These are phyloP conservation scores for Pteronotus mesoamericanus DNA, from an alignment of 2,797 vertebrate species.

Conservation along the genomic window DNA sequence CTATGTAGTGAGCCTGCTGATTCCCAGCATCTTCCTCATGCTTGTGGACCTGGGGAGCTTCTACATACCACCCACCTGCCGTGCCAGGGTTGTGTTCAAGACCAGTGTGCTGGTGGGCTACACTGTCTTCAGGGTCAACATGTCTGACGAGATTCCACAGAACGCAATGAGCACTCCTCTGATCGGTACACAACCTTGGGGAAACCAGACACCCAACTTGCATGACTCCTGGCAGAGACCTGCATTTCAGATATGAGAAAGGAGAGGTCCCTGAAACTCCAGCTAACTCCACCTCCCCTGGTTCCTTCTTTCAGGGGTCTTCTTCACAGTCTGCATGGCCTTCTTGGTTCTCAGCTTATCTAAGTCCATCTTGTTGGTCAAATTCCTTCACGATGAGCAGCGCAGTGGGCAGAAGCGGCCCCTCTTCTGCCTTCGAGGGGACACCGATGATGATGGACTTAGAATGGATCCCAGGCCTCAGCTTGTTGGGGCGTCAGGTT, in stretches of 20 bases:
- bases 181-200: constrained; percentile 81
- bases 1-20: constrained; percentile 86
- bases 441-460: neutral
- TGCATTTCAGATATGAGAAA: neutral
- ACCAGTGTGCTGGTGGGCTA: constrained; percentile 90
- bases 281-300: neutral
- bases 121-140: constrained; percentile 89
- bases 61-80: constrained; percentile 87
- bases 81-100: constrained; percentile 88
- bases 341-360: constrained; percentile 89
- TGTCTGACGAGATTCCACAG: constrained; percentile 85
- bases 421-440: constrained; percentile 82
- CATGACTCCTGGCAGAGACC: neutral
- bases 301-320: constrained; percentile 81
- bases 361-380: constrained; percentile 89
- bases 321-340: constrained; percentile 89
- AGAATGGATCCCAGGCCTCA: neutral
- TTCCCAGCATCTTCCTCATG: constrained; percentile 91
- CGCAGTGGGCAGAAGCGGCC: constrained; percentile 80
- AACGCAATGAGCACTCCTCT: constrained; percentile 85
- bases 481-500: constrained; percentile 41
- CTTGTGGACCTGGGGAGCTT: constrained; percentile 90
- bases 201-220: fast-evolving
- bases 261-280: neutral
- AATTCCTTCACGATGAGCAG: constrained; percentile 85